Base-by-base conservation (phyloP, 2,113 vertebrate genomes). In the Platysternon megacephalum region DNA sequence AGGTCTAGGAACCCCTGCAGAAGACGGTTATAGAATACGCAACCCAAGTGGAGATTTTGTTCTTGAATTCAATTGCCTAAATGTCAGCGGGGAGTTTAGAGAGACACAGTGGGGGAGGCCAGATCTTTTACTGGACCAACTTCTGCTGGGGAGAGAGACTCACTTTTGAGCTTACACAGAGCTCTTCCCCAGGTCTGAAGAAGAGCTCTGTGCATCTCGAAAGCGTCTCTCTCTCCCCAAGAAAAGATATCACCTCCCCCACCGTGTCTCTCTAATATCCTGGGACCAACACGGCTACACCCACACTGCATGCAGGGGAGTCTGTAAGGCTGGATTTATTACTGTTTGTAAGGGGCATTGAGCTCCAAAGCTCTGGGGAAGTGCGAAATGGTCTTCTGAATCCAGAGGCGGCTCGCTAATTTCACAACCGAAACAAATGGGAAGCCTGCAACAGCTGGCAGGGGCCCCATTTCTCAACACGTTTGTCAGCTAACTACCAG, bases 81-180 rank as follows among this genome's bases (percentile, higher is more conserved):
- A 72, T 21, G 19, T 39, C 16, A n/a, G 8, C 9, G 2, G 65
- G 19, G 35, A 72, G 65, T 72, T n/a, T 4, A 39, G n/a, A 39
- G 4, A 39, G 4, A 16, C 17, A 1, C 4, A 4, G 19, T 22
- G n/a, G 7, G 19, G 65, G 4, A 21, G 9, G n/a, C 35, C 7
- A 8, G 16, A 7, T 35, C 32, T 65, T 39, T 4, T 39, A 72
- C 21, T 39, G 65, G 9, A 19, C 35, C 17, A 72, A 8, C 61
- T 61, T 35, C 13, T 32, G 58, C 29, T 35, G 58, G 58, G 58
- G 13, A 61, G 29, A 61, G 29, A 61, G 28, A 58, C 11, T 6
- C 11, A 28, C 29, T 61, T 61, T 32, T 14, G 14, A 61, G 29
- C 52, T 32, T 14, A 32, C 58, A 3, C 58, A 61, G 58, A 6